Conservation (phyloP, 2,113 vertebrate genomes). For the Carettochelys insculpta region DNA sequence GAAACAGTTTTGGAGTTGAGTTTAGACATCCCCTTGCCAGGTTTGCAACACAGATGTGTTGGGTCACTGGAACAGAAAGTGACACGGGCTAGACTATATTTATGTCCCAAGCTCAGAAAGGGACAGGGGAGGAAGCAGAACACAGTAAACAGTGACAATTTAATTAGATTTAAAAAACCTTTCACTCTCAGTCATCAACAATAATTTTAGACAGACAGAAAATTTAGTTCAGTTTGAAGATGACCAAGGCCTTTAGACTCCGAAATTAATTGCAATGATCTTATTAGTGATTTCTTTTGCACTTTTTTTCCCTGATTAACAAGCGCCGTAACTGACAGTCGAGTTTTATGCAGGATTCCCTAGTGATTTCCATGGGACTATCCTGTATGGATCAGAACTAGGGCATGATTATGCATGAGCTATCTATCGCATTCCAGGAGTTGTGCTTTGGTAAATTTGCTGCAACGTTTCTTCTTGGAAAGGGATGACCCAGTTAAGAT, state of each 20-base stretch:
- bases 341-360: not conserved
- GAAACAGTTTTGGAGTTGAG: not conserved
- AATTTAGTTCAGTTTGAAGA: constrained; percentile 7
- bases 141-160: constrained; percentile 6
- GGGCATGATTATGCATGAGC: not conserved
- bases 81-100: not conserved
- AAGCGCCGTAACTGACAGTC: not conserved
- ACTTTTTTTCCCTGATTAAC: no score
- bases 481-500: not conserved
- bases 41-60: not conserved
- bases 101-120: not conserved
- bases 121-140: not conserved
- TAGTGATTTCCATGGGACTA: not conserved
- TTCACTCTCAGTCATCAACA: constrained; percentile 8
- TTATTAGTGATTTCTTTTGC: not conserved
- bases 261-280: no score
- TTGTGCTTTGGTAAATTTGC: not conserved
- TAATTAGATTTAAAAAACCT: not conserved
- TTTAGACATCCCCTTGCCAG: not conserved
- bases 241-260: not conserved
- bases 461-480: not conserved
- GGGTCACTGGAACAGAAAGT: not conserved
- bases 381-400: not conserved
- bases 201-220: constrained; percentile 28
- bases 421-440: not conserved